phyloP scores from a whole-genome alignment of 2,797 vertebrate species.

The Pteropus rufus region DNA sequence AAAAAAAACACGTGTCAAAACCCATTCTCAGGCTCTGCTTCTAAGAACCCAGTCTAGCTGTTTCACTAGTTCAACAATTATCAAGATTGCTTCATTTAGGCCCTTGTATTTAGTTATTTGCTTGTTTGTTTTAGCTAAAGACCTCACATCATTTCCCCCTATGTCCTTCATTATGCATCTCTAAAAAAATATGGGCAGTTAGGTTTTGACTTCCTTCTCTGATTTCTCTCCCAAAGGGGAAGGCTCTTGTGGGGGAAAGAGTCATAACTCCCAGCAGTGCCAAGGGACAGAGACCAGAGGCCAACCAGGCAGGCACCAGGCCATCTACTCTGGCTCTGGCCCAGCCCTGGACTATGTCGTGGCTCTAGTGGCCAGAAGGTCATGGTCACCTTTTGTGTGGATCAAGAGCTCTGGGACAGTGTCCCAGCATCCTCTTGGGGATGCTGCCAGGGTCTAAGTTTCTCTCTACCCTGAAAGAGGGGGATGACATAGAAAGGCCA shows the following conservation, averaged over 20 bases:
- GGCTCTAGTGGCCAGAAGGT: constrained; percentile 25
- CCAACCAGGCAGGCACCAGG: neutral
- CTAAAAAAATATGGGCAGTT: neutral
- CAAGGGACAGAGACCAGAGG: constrained; percentile 27
- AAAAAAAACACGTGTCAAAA: neutral
- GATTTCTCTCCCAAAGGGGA: neutral
- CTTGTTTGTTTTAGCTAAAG: neutral
- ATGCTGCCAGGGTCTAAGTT: neutral
- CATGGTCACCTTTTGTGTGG: neutral
- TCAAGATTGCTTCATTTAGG: neutral
- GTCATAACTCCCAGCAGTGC: neutral
- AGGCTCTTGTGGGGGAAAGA: neutral
- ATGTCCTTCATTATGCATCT: neutral
- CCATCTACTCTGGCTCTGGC: neutral
- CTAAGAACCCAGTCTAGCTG: neutral
- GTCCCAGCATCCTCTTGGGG: constrained; percentile 10
- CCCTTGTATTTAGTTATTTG: neutral
- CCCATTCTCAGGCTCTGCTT: neutral
- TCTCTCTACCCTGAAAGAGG: neutral
- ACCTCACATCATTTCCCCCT: neutral
- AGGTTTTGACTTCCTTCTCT: constrained; percentile 23
- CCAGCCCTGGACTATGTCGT: neutral
- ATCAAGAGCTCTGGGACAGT: constrained; percentile 18
- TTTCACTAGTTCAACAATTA: neutral
- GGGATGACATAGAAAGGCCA: neutral